Evolutionary conservation across 2,888 invertebrate genomes (phyloP).

Genomic region (Muschampia staudingeri): DNA sequence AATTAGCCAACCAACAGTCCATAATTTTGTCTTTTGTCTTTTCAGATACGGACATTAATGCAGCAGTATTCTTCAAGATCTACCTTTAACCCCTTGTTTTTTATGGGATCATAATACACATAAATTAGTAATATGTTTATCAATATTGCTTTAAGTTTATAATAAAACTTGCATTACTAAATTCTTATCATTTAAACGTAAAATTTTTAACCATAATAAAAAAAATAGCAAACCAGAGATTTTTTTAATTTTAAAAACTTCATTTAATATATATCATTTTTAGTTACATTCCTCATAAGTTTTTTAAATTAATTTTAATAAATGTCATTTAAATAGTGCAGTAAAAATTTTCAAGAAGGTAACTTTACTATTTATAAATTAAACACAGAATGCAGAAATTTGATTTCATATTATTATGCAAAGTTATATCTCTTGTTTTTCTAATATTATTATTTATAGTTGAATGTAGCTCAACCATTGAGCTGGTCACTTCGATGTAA

Average conservation of each 20-base stretch:
- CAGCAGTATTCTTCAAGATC: constrained; percentile 41
- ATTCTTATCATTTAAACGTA: constrained; percentile 77
- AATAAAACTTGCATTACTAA: constrained; percentile 79
- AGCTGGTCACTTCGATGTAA: no score
- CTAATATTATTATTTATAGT: no score
- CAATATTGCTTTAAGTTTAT: constrained; percentile 79
- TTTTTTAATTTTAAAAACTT: constrained; percentile 32
- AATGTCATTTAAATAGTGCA: no score
- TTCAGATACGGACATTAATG: constrained; percentile 90
- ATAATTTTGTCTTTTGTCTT: constrained; percentile 63
- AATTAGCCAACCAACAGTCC: no score
- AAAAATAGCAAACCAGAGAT: constrained; percentile 78
- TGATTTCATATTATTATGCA: no score
- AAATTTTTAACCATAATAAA: constrained; percentile 72
- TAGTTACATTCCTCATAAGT: no score
- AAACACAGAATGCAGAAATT: no score
- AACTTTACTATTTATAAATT: no score
- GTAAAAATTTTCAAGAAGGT: no score
- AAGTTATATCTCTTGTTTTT: no score
- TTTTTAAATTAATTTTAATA: no score
- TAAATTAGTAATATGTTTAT: constrained; percentile 52
- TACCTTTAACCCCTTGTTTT: constrained; percentile 38
- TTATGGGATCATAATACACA: constrained; percentile 44
- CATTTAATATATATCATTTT: not conserved
- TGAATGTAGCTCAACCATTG: no score